Conservation (phyloP, 2,888 invertebrate genomes). For the Cecidostiba fungosa region DNA sequence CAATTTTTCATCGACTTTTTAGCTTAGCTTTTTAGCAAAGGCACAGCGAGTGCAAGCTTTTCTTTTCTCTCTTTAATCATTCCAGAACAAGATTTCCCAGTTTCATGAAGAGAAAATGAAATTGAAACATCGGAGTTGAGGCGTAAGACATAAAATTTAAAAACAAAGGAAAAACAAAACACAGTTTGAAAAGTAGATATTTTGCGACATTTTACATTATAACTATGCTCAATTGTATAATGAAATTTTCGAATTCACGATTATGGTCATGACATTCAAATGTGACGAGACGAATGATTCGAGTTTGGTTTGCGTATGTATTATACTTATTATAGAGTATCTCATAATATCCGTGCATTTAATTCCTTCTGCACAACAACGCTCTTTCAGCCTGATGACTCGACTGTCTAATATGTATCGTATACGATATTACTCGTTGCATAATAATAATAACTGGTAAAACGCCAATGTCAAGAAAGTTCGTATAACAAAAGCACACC, state of each 20-base stretch:
- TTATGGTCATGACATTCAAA: slow-evolving; percentile 25
- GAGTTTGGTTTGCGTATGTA: slow-evolving; percentile 50
- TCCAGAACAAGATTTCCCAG: slow-evolving; percentile 56
- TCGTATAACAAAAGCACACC: not conserved
- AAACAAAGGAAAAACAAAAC: not conserved
- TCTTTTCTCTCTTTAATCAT: not conserved
- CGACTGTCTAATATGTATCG: not conserved
- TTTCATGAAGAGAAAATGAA: slow-evolving; percentile 38
- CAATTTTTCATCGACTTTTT: slow-evolving; percentile 7
- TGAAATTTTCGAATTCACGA: slow-evolving; percentile 23
- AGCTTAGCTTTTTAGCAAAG: no score
- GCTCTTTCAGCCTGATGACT: not conserved
- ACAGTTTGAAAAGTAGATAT: not conserved
- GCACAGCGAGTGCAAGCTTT: no score
- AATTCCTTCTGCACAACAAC: not conserved
- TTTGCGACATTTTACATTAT: slow-evolving; percentile 55
- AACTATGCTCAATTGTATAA: slow-evolving; percentile 51
- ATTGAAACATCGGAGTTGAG: slow-evolving; percentile 28
- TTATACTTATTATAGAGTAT: no score
- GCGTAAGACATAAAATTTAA: slow-evolving; percentile 6
- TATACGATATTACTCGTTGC: not conserved
- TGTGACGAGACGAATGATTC: slow-evolving; percentile 51
- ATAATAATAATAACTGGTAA: not conserved
- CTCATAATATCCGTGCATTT: not conserved
- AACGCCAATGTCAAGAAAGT: not conserved